phyloP scores from a whole-genome alignment of 2,113 vertebrate species.

The Mustela nigripes region DNA sequence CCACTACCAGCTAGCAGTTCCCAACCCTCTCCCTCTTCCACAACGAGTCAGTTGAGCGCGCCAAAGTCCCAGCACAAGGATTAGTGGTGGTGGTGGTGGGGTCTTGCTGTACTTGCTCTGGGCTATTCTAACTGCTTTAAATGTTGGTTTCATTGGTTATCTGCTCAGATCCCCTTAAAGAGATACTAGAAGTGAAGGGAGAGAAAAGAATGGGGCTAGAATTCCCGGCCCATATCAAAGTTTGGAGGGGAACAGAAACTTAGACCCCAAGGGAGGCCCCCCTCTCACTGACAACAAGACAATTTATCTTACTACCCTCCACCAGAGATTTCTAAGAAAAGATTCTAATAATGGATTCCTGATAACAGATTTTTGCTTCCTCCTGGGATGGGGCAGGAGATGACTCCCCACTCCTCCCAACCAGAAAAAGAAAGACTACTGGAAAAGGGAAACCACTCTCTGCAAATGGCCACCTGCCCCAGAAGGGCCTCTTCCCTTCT shows the following conservation, averaged over 20 bases:
- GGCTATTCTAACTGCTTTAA: not conserved
- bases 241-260: not conserved
- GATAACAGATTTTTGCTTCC: constrained; percentile 58
- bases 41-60: not conserved
- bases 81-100: not conserved
- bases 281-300: not conserved
- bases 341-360: not conserved
- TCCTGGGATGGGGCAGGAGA: constrained; percentile 63
- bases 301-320: constrained; percentile 37
- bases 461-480: constrained; percentile 75
- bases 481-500: constrained; percentile 60
- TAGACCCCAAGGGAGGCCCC: not conserved
- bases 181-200: constrained; percentile 7
- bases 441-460: constrained; percentile 63
- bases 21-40: not conserved
- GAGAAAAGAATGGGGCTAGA: not conserved
- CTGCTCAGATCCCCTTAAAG: not conserved
- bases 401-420: constrained; percentile 24
- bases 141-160: not conserved
- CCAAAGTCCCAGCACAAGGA: not conserved
- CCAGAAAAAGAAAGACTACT: constrained; percentile 43
- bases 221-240: not conserved
- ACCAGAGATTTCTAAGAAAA: not conserved
- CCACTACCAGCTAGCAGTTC: not conserved
- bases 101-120: not conserved